Evolutionary conservation across 2,888 invertebrate species (phyloP).

Genomic region (Caenorhabditis angaria): DNA sequence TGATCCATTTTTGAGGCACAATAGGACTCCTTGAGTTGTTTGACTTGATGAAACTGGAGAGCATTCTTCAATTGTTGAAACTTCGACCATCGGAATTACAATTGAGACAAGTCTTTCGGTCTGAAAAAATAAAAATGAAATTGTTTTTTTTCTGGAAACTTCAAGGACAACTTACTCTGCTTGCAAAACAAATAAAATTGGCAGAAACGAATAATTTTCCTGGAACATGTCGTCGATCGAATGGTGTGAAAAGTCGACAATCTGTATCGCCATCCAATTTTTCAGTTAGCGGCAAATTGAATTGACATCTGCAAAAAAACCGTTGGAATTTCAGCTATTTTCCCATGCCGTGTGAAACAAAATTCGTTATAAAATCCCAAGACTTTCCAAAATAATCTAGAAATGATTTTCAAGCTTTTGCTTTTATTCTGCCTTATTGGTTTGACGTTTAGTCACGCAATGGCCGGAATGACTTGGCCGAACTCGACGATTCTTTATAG

Average conservation of each 20-base stretch:
- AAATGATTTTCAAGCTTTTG: too few relatives aligned
- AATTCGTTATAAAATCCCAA: too few relatives aligned
- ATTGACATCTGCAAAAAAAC: conserved; percentile 72
- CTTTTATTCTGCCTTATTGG: too few relatives aligned
- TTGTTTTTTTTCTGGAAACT: not conserved
- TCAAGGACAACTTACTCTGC: conserved; percentile 79
- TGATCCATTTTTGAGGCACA: conserved; percentile 45
- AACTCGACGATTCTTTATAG: too few relatives aligned
- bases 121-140: conserved; percentile 39
- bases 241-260: conserved; percentile 92
- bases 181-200: conserved; percentile 94
- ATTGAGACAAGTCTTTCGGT: conserved; percentile 64
- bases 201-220: conserved; percentile 90
- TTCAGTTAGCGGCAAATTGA: conserved; percentile 85
- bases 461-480: too few relatives aligned
- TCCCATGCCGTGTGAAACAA: too few relatives aligned
- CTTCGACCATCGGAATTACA: conserved; percentile 62
- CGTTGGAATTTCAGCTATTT: too few relatives aligned
- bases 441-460: too few relatives aligned
- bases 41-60: conserved; percentile 32
- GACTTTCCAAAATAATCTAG: too few relatives aligned
- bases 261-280: conserved; percentile 91
- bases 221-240: conserved; percentile 87
- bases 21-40: conserved; percentile 41
- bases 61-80: conserved; percentile 65